Evolutionary conservation across 1,140 invertebrate species (phyloP), one percentile per base, ranked within the genome.

Genomic region (Drosophila navojoa): DNA sequence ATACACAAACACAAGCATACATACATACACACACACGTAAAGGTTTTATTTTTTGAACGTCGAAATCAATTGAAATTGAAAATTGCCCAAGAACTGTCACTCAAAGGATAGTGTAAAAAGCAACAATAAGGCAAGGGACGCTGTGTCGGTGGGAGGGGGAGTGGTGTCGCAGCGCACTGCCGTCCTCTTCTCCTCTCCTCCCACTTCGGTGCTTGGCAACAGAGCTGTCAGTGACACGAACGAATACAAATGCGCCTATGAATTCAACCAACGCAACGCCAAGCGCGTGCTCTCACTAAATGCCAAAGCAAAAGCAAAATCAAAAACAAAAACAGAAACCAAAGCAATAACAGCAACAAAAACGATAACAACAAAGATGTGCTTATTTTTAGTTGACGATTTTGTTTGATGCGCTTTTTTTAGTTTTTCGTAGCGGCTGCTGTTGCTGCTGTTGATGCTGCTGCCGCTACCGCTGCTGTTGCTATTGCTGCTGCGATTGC

Each of bases 51-150:
- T 84, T 63, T 11, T 45, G 54, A 80, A 54, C 59, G 40, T 55
- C 69, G 66, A 77, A 84, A 84, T 84, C 80, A 84, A 84, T 84
- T 84, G 80, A 84, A 84, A 84, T 79, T 84, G 72, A 84, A 84
- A 84, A 79, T 84, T 84, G 71, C 71, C 71, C 66, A 74, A 74
- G 59, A 74, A 70, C 71, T 74, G 71, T 74, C 71, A 70, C 58
- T 74, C 59, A 74, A 74, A 29, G 38, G 54, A 16, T 15, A 35
- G n/a, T 25, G 11, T 32, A 59, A 64, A 54, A 67, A 59, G 66
- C 19, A 7, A 35, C 32, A 29, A 59, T 13, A 19, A n/a, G 22
- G 15, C 13, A 44, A 15, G n/a, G 42, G 42, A 6, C 10, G n/a
- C 5, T n/a, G 10, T 38, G 54, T 15, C 19, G n/a, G 25, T 1